Conservation (phyloP, 2,797 vertebrate genomes). For the Rhabdomys pumilio region DNA sequence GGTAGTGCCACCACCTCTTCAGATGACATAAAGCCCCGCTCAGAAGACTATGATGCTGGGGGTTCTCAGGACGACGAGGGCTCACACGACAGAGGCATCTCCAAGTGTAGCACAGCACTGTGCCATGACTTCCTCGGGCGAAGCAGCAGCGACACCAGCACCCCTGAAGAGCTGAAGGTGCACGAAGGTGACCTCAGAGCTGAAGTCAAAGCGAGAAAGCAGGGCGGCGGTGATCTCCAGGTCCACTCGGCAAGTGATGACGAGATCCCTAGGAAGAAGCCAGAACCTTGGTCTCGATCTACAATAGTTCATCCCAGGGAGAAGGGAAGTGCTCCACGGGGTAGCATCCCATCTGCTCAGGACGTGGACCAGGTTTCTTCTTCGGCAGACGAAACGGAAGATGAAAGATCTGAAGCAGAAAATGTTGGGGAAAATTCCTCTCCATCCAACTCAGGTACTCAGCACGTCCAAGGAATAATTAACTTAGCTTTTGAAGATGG, state of each 20-base stretch:
- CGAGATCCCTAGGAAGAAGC: constrained; percentile 91
- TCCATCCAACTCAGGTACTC: constrained; percentile 88
- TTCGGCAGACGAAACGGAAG: constrained; percentile 97
- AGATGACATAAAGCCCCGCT: constrained; percentile 98
- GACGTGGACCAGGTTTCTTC: constrained; percentile 95
- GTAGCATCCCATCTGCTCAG: constrained; percentile 89
- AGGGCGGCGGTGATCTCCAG: constrained; percentile 91
- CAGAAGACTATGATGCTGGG: constrained; percentile 98
- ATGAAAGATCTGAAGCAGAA: constrained; percentile 97
- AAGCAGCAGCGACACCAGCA: constrained; percentile 99
- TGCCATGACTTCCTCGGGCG: constrained; percentile 98
- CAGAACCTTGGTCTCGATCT: constrained; percentile 92
- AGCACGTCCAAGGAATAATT: constrained; percentile 96
- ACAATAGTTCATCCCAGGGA: constrained; percentile 85
- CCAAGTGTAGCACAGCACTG: constrained; percentile 97
- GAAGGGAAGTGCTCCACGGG: constrained; percentile 86
- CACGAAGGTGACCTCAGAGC: constrained; percentile 94
- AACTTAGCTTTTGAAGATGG: constrained; percentile 97
- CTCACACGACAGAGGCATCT: constrained; percentile 95
- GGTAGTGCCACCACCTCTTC: constrained; percentile 98
- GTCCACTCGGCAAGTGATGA: constrained; percentile 95
- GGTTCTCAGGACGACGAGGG: constrained; percentile 99
- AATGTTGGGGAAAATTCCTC: constrained; percentile 89
- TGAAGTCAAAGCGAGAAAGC: constrained; percentile 96
- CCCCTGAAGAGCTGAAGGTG: constrained; percentile 97